Evolutionary conservation across 1,140 invertebrate species (phyloP).

Genomic region (Cylas formicarius): DNA sequence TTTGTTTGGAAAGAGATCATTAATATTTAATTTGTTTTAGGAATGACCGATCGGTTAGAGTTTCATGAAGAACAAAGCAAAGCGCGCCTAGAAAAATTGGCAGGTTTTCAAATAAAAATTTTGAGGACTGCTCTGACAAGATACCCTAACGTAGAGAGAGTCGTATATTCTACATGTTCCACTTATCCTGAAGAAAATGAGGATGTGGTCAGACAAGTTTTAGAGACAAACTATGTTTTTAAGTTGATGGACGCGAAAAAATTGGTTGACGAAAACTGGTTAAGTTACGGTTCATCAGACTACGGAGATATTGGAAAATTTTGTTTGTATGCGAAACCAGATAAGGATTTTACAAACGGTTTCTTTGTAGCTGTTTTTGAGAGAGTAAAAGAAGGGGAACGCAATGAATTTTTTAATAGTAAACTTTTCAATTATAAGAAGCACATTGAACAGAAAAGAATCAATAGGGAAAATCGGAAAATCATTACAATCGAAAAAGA

Average conservation of each 20-base stretch:
- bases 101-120: slow-evolving; percentile 77
- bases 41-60: slow-evolving; percentile 45
- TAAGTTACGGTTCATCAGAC: slow-evolving; percentile 56
- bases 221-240: slow-evolving; percentile 51
- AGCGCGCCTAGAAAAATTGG: slow-evolving; percentile 59
- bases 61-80: slow-evolving; percentile 35
- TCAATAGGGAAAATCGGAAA: slow-evolving; percentile 13
- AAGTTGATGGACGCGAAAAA: slow-evolving; percentile 54
- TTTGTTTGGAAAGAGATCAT: too few species aligned
- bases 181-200: slow-evolving; percentile 88
- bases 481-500: too few species aligned
- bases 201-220: slow-evolving; percentile 66
- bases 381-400: slow-evolving; percentile 41
- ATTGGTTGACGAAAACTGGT: slow-evolving; percentile 56
- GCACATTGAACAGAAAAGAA: slow-evolving; percentile 20
- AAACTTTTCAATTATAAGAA: slow-evolving; percentile 21
- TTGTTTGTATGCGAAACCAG: slow-evolving; percentile 70
- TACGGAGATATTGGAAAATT: slow-evolving; percentile 56
- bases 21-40: slow-evolving; percentile 26
- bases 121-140: slow-evolving; percentile 74
- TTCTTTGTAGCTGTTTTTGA: slow-evolving; percentile 92
- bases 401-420: slow-evolving; percentile 32
- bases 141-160: slow-evolving; percentile 74
- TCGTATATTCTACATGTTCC: slow-evolving; percentile 96
- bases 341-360: slow-evolving; percentile 77